Percentiles rank a stretch among this genome's conserved stretches.
phyloP scores from a whole-genome alignment of 2,113 vertebrate species.

The Egretta garzetta region DNA sequence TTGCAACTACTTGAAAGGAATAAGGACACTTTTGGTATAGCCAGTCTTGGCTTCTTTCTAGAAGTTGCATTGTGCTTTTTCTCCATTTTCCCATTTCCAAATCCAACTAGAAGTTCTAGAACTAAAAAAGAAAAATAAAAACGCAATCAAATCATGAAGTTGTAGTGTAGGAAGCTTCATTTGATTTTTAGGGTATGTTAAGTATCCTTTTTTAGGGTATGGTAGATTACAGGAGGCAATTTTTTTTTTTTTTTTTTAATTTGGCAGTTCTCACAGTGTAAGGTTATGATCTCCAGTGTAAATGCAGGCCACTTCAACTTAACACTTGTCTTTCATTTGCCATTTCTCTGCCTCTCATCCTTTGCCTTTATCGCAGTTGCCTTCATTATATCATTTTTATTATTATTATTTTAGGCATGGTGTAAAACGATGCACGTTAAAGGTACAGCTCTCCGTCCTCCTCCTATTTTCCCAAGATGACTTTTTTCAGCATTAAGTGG shows the following conservation, averaged over 20 bases:
- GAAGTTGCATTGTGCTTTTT: not conserved
- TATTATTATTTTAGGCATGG: not conserved
- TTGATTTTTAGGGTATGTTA: not conserved
- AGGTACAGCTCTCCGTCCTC: not conserved
- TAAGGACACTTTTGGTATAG: not conserved
- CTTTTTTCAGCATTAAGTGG: not conserved
- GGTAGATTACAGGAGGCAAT: not conserved
- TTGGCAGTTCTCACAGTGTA: fast-evolving
- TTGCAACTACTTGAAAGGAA: not conserved
- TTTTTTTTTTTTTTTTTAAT: not conserved
- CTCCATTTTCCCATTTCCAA: not conserved
- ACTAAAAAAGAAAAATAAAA: not conserved
- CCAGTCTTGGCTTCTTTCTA: not conserved
- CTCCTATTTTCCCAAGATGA: not conserved
- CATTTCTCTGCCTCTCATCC: not conserved
- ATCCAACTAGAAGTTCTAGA: not conserved
- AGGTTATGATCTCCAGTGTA: not conserved
- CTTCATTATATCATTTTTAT: not conserved
- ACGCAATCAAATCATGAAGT: not conserved
- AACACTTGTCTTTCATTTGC: not conserved
- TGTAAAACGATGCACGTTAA: not conserved
- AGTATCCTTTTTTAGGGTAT: not conserved
- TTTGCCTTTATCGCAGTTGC: not conserved
- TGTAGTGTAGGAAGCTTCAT: not conserved
- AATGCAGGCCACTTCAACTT: not conserved